A percentile compares a stretch with the other conserved stretches of the same genome.
Conservation (phyloP, 2,113 vertebrate genomes). For the Cavia porcellus region DNA sequence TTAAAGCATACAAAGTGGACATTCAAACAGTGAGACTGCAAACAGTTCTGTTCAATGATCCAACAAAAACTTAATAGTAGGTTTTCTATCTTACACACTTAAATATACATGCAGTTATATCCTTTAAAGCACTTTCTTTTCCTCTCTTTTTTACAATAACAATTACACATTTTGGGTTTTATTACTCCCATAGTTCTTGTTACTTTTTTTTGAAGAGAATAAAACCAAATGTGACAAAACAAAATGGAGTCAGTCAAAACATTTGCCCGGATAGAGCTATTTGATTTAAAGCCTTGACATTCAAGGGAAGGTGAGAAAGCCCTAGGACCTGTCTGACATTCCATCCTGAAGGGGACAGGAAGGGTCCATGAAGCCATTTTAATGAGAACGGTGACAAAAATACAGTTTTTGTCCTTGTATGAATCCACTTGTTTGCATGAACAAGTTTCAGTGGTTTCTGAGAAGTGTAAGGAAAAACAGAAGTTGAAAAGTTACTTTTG, state of each 20-base stretch:
- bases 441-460: neutral
- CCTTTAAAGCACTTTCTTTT: too few relatives aligned
- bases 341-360: neutral
- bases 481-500: constrained; percentile 42
- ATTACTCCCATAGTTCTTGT: too few relatives aligned
- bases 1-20: too few relatives aligned
- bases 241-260: neutral
- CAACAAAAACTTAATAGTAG: too few relatives aligned
- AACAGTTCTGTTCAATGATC: too few relatives aligned
- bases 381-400: neutral
- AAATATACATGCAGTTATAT: too few relatives aligned
- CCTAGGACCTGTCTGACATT: neutral
- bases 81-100: too few relatives aligned
- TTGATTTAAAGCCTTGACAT: neutral
- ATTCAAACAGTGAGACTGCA: too few relatives aligned
- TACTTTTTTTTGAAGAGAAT: too few relatives aligned
- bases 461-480: constrained; percentile 33
- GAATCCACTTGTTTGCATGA: neutral
- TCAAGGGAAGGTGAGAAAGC: neutral
- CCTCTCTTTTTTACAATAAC: too few relatives aligned
- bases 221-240: too few relatives aligned
- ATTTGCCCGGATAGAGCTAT: neutral
- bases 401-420: neutral
- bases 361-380: neutral
- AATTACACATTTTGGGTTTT: too few relatives aligned